A percentile compares a stretch with the other conserved stretches of the same genome.
Conservation (phyloP, 1,140 invertebrate species). For the Hypsibius dujardini region DNA sequence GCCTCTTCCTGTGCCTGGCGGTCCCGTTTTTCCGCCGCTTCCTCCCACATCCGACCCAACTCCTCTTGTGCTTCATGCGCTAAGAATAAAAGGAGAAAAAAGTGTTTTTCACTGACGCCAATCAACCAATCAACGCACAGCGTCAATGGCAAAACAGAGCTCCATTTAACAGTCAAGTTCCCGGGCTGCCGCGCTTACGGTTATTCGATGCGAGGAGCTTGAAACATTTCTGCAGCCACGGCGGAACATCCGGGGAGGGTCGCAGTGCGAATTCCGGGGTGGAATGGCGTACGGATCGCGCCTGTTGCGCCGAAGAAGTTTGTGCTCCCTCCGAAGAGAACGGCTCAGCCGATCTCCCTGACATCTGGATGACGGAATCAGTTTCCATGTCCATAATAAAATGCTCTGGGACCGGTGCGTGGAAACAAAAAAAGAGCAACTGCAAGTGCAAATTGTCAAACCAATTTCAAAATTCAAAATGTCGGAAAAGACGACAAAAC, state of each 20-base stretch:
- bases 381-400: too few relatives aligned
- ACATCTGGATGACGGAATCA: too few relatives aligned
- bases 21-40: neutral
- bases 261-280: neutral
- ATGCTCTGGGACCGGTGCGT: too few relatives aligned
- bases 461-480: too few relatives aligned
- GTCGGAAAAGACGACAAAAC: too few relatives aligned
- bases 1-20: neutral
- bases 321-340: too few relatives aligned
- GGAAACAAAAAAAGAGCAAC: too few relatives aligned
- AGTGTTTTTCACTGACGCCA: neutral
- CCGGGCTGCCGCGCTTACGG: constrained; percentile 11
- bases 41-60: neutral
- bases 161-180: neutral
- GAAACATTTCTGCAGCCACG: neutral
- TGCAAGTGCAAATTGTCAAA: too few relatives aligned
- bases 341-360: too few relatives aligned
- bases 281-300: too few relatives aligned
- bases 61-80: neutral
- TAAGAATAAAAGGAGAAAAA: neutral
- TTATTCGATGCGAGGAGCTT: neutral
- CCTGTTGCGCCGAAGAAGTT: too few relatives aligned
- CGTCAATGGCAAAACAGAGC: neutral
- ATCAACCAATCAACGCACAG: neutral
- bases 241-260: neutral